Base-by-base conservation (phyloP, 1,140 invertebrate genomes). In the Babylonia areolata region DNA sequence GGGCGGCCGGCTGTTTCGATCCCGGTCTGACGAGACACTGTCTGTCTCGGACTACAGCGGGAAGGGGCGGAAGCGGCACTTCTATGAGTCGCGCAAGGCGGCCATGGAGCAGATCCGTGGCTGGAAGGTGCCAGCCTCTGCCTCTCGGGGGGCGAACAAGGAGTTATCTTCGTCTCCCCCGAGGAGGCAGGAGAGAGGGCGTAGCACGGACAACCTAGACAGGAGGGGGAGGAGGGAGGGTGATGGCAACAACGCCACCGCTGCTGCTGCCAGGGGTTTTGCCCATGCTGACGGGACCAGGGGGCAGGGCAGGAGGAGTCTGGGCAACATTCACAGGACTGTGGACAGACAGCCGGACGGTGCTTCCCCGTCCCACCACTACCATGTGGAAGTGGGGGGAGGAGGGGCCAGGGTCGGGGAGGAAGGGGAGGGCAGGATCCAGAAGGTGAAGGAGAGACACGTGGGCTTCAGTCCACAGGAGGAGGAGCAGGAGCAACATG, bases 11-110 rank as follows among this genome's bases (percentile, higher is more conserved):
- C 84, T 94, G 83, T 92, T 93, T 87, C 90, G 92, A 28, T 92
- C 93, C 3, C 88, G 92, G 39, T 94, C 94, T 23, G 94, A 94
- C 84, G 94, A 94, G 85, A 94, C 94, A 11, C 88, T 94, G 33
- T 94, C 93, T 11, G 90, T 92, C 81, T 94, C 94, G 28, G 91
- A 93, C 85, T 92, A 92, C 86, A 94, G 91, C 90, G 91, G 90
- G 9, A 92, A 90, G 86, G 89, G 88, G 85, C 81, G 91, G 37
- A 93, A 93, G 85, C 90, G 88, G 64, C 89, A 92, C 33, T 92
- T 92, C 85, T 92, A 93, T 86, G 91, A 92, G 85, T 92, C 90
- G 40, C 87, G 92, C 6, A 91, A 92, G 79, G 88, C 89, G 79
- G 92, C 91, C 39, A 92, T 93, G 91, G 90, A 92, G 73, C 89